Evolutionary conservation across 2,113 vertebrate species (phyloP).

Genomic region (Ciconia boyciana): DNA sequence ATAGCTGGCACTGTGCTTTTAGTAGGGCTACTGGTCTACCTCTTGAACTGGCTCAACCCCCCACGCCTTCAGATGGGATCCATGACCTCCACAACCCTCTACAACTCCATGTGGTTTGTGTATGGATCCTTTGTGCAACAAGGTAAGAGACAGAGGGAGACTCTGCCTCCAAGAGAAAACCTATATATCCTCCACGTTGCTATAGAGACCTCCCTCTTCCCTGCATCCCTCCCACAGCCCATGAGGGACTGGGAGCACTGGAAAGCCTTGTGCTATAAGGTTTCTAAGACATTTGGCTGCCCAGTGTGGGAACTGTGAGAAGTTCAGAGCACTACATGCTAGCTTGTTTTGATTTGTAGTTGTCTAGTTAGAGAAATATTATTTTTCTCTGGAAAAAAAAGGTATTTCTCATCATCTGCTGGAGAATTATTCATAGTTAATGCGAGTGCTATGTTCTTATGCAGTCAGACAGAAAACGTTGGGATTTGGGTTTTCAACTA

Average conservation of each 20-base stretch:
- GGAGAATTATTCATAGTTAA: neutral
- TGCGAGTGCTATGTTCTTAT: neutral
- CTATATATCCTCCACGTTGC: fast-evolving
- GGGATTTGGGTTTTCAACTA: neutral
- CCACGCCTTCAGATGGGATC: conserved; percentile 95
- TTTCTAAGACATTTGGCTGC: neutral
- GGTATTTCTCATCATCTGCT: neutral
- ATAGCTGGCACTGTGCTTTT: conserved; percentile 95
- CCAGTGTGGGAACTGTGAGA: fast-evolving
- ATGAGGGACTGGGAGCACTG: neutral
- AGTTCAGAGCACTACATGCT: neutral
- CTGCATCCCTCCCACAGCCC: neutral
- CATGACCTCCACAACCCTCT: conserved; percentile 94
- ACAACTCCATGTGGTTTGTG: conserved; percentile 99
- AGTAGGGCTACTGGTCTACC: conserved; percentile 93
- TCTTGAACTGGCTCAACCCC: conserved; percentile 97
- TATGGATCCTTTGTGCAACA: conserved; percentile 98
- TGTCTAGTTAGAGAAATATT: neutral
- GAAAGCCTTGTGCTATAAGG: neutral
- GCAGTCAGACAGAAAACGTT: neutral
- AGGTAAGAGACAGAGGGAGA: conserved; percentile 78
- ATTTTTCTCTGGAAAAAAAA: neutral
- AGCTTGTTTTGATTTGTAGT: neutral
- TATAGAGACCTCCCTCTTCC: neutral
- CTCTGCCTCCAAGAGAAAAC: neutral